Conservation (phyloP, 2,797 vertebrate genomes). For the Diplodus puntazzo region DNA sequence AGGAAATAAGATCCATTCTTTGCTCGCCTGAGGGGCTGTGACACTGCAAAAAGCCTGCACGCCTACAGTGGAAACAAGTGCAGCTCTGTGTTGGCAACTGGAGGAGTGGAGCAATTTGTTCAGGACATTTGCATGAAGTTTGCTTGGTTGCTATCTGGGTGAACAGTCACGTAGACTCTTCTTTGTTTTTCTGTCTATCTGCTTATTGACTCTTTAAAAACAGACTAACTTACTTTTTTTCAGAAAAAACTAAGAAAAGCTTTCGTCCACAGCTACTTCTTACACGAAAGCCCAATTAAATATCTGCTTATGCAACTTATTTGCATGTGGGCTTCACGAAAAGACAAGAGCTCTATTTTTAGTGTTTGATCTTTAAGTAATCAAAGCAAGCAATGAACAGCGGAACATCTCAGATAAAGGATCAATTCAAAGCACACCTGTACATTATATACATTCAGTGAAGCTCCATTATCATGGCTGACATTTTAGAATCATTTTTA, state of each 20-base stretch:
- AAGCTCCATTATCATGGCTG: neutral
- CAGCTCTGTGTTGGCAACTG: constrained; percentile 54
- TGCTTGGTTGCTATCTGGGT: constrained; percentile 45
- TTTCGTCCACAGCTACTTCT: neutral
- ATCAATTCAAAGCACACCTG: neutral
- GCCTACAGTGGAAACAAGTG: constrained; percentile 67
- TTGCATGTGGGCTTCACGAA: neutral
- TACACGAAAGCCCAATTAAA: neutral
- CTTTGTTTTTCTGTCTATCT: neutral
- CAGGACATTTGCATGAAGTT: constrained; percentile 62
- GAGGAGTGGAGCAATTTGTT: constrained; percentile 62
- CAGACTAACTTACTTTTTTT: neutral
- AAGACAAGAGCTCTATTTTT: neutral
- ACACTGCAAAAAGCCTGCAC: constrained; percentile 37
- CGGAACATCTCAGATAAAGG: neutral
- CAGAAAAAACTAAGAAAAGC: neutral
- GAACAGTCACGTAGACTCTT: constrained; percentile 20
- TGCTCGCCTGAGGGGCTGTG: constrained; percentile 19
- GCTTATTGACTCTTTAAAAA: neutral
- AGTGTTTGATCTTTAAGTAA: neutral
- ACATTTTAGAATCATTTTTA: neutral
- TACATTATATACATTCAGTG: neutral
- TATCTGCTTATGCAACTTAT: neutral
- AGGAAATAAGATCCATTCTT: constrained; percentile 32
- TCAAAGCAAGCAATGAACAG: neutral